phyloP scores from a whole-genome alignment of 2,888 invertebrate species.

The Melieria omissa region DNA sequence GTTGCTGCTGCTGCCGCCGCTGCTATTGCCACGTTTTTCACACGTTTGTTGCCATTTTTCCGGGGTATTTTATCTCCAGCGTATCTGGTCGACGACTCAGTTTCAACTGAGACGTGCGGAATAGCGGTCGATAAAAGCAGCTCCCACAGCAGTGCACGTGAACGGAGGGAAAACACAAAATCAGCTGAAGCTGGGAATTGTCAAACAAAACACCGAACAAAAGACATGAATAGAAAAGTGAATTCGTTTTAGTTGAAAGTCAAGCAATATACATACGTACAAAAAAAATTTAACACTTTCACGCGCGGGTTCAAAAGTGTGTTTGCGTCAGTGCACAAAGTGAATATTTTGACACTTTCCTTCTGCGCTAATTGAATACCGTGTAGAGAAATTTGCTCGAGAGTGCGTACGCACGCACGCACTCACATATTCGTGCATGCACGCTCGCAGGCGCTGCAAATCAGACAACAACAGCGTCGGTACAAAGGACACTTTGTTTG shows the following conservation, averaged over 20 bases:
- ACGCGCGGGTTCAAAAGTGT: neutral
- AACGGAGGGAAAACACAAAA: too few species aligned
- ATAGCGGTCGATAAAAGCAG: slow-evolving; percentile 58
- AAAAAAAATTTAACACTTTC: too few species aligned
- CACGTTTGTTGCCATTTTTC: slow-evolving; percentile 40
- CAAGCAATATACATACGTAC: too few species aligned
- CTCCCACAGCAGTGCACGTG: too few species aligned
- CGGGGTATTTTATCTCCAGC: slow-evolving; percentile 56
- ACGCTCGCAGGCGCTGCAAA: neutral
- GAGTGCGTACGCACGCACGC: neutral
- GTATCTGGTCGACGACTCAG: slow-evolving; percentile 59
- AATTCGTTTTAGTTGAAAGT: neutral
- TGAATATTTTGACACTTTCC: neutral
- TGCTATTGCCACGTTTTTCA: too few species aligned
- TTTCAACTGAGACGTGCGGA: slow-evolving; percentile 66
- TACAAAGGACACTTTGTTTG: too few species aligned
- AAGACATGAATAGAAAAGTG: neutral
- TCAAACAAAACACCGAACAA: neutral
- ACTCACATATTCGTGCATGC: slow-evolving; percentile 15
- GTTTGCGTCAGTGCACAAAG: neutral
- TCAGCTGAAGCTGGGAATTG: too few species aligned
- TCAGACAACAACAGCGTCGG: too few species aligned
- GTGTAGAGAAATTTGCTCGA: slow-evolving; percentile 31
- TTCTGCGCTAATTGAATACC: slow-evolving; percentile 36
- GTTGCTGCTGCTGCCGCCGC: neutral